Evolutionary conservation across 1,140 invertebrate species (phyloP).

Genomic region (Odontomachus brunneus): DNA sequence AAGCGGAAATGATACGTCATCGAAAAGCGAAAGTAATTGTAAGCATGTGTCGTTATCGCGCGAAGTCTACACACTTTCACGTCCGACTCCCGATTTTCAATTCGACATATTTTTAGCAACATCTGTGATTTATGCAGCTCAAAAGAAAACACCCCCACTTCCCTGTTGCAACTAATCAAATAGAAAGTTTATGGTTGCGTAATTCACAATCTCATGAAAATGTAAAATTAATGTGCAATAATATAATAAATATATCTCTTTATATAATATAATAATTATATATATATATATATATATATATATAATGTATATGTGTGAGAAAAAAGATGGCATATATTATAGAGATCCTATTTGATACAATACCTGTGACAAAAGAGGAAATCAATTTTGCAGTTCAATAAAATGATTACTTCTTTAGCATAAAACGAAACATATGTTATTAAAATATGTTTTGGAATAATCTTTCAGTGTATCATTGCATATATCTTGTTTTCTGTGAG

Average conservation of each 20-base stretch:
- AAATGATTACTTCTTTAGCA: not conserved
- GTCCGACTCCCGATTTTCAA: not conserved
- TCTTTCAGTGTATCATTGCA: not conserved
- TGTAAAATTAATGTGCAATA: too few species aligned
- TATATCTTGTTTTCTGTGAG: not conserved
- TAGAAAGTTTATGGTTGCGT: not conserved
- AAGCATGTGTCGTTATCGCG: not conserved
- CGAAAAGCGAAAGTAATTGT: conserved; percentile 5
- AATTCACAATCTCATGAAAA: not conserved
- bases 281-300: not conserved
- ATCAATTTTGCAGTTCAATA: not conserved
- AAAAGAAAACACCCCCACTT: not conserved
- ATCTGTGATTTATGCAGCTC: not conserved
- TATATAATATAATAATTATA: too few species aligned
- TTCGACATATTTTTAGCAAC: not conserved
- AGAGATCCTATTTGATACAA: not conserved
- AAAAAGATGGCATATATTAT: conserved; percentile 1
- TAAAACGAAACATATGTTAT: not conserved
- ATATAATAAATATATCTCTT: too few species aligned
- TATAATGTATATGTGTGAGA: not conserved
- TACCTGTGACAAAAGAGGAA: not conserved
- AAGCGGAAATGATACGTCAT: not conserved
- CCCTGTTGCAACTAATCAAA: not conserved
- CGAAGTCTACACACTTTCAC: not conserved
- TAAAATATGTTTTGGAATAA: too few species aligned